phyloP scores from a whole-genome alignment of 2,797 vertebrate genomes.

The Glyptemys insculpta region DNA sequence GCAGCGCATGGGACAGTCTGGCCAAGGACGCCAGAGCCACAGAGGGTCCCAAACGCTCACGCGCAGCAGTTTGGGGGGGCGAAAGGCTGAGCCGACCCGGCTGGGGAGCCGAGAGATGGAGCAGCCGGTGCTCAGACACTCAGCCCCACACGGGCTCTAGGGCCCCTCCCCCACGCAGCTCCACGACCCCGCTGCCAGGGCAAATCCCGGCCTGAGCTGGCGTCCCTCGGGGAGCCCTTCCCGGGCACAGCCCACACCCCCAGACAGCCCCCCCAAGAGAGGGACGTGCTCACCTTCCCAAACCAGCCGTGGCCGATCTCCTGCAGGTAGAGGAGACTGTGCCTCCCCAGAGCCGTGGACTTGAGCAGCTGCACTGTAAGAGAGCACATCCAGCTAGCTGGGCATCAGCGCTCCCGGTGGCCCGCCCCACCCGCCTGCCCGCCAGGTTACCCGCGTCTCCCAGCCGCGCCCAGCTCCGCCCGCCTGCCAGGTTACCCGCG shows the following conservation, averaged over 20 bases:
- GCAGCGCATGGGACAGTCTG: no score
- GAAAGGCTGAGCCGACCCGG: no score
- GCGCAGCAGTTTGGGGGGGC: no score
- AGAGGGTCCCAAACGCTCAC: not conserved
- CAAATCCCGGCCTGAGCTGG: not conserved
- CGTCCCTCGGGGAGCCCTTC: not conserved
- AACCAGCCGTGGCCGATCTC: slow-evolving; percentile 98
- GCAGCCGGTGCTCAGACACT: not conserved
- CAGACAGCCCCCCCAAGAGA: not conserved
- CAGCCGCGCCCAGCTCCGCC: accelerated
- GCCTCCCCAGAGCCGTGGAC: slow-evolving; percentile 88
- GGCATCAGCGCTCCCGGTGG: not conserved
- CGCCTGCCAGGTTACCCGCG: not conserved
- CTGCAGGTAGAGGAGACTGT: slow-evolving; percentile 95
- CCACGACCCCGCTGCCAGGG: not conserved
- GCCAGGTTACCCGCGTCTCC: not conserved
- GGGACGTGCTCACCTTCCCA: slow-evolving; percentile 89
- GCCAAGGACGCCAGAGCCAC: no score
- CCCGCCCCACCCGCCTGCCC: not conserved
- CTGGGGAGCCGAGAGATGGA: no score
- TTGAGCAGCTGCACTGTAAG: slow-evolving; percentile 90
- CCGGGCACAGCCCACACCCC: not conserved
- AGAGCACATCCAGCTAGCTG: slow-evolving; percentile 17
- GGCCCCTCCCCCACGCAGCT: no score
- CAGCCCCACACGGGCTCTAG: not conserved